Evolutionary conservation across 2,797 vertebrate species (phyloP).

Genomic region (Leptoclinus maculatus): DNA sequence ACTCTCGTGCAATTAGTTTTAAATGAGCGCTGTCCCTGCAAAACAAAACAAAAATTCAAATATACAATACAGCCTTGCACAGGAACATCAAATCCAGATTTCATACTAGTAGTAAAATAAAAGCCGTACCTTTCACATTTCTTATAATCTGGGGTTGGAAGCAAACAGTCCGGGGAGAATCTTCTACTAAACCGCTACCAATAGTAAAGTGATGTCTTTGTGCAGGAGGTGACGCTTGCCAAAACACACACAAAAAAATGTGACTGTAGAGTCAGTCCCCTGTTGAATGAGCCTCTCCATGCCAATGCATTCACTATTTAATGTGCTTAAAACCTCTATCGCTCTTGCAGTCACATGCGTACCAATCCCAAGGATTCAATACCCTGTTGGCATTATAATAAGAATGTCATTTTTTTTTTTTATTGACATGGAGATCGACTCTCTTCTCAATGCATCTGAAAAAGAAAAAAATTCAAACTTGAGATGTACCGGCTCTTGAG

Average conservation of each 20-base stretch:
- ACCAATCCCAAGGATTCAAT: constrained; percentile 41
- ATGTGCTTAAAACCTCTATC: constrained; percentile 38
- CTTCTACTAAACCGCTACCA: not conserved
- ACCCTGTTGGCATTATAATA: constrained; percentile 40
- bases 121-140: not conserved
- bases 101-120: not conserved
- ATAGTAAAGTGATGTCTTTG: constrained; percentile 10
- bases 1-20: not conserved
- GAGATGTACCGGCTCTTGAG: constrained; percentile 63
- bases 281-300: constrained; percentile 24
- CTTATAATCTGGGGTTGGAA: constrained; percentile 5
- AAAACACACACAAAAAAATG: constrained; percentile 2
- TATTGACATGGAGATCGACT: constrained; percentile 66
- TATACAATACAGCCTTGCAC: not conserved
- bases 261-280: not conserved
- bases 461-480: constrained; percentile 41
- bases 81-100: not conserved
- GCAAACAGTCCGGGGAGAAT: not conserved
- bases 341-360: constrained; percentile 13
- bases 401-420: constrained; percentile 38
- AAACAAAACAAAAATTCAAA: not conserved
- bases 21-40: not conserved
- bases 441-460: constrained; percentile 52
- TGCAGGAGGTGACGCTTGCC: constrained; percentile 24
- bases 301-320: constrained; percentile 10